These are phyloP conservation scores for Celastrina argiolus DNA, from an alignment of 2,888 invertebrate species.

Conservation along the genomic window DNA sequence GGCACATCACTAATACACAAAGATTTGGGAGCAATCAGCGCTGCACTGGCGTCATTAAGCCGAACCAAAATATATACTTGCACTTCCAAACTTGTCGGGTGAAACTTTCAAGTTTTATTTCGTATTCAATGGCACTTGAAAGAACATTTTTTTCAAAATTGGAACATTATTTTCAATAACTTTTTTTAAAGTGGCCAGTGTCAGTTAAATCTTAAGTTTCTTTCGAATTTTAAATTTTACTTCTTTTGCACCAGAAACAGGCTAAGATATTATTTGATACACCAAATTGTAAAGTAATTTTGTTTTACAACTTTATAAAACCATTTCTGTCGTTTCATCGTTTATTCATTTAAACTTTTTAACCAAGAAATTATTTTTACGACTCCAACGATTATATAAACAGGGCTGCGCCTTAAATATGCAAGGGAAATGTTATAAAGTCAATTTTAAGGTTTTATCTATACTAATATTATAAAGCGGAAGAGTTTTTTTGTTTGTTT, in stretches of 20 bases:
- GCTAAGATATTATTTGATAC: conserved; percentile 1
- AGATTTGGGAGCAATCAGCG: conserved; percentile 32
- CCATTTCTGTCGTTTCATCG: not conserved
- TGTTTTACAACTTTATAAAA: not conserved
- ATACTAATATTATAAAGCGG: no score
- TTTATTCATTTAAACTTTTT: conserved; percentile 7
- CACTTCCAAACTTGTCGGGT: conserved; percentile 20
- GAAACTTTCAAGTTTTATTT: conserved; percentile 22
- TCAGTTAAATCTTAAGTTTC: no score
- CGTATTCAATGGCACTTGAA: conserved; percentile 9
- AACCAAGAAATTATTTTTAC: conserved; percentile 7
- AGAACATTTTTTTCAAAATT: conserved; percentile 2
- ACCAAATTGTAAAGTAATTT: not conserved
- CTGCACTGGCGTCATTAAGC: conserved; percentile 22
- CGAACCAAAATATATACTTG: conserved; percentile 24
- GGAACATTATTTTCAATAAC: not conserved
- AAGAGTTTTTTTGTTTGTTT: no score
- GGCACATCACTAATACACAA: conserved; percentile 18
- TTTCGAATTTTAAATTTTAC: not conserved
- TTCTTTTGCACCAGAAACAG: not conserved
- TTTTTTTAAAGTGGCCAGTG: not conserved
- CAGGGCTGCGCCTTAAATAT: not conserved
- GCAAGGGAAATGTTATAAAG: not conserved
- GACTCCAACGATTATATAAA: conserved; percentile 9
- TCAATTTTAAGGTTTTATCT: no score